phyloP scores from a whole-genome alignment of 2,797 vertebrate species.

The Paramormyrops hopkinsi region DNA sequence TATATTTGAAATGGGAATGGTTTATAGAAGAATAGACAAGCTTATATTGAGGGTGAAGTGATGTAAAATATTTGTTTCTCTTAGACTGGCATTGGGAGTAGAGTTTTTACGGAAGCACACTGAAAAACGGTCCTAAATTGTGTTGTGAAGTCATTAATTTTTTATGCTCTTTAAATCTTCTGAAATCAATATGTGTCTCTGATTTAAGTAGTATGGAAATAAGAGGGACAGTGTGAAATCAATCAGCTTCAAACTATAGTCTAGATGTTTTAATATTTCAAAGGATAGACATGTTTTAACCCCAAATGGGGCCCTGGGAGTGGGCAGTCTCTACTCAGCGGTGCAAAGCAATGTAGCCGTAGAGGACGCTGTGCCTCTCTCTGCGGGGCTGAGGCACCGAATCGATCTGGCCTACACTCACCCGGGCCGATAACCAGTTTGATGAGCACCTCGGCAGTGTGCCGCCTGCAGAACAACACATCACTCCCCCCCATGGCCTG shows the following conservation, averaged over 20 bases:
- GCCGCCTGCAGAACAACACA: not conserved
- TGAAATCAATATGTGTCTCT: slow-evolving; percentile 27
- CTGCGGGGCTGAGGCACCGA: not conserved
- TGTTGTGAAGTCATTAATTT: slow-evolving; percentile 63
- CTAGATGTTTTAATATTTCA: not conserved
- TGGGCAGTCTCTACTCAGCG: not conserved
- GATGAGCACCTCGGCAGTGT: not conserved
- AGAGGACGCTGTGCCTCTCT: not conserved
- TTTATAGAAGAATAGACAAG: slow-evolving; percentile 30
- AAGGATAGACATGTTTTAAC: not conserved
- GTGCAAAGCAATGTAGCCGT: not conserved
- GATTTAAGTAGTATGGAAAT: not conserved
- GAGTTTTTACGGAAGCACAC: not conserved
- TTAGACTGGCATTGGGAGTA: not conserved
- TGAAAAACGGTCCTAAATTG: slow-evolving; percentile 51
- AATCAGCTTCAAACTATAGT: not conserved
- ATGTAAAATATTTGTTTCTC: not conserved
- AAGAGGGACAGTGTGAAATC: not conserved
- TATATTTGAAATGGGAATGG: slow-evolving; percentile 46
- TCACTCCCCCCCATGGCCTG: not conserved
- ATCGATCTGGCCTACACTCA: slow-evolving; percentile 27
- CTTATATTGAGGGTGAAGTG: not conserved
- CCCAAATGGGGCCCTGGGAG: not conserved
- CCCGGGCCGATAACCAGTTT: slow-evolving; percentile 16
- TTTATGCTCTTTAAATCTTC: slow-evolving; percentile 36